These are phyloP conservation scores for Malurus splendens DNA, from an alignment of 2,797 vertebrate genomes.

Conservation along the genomic window DNA sequence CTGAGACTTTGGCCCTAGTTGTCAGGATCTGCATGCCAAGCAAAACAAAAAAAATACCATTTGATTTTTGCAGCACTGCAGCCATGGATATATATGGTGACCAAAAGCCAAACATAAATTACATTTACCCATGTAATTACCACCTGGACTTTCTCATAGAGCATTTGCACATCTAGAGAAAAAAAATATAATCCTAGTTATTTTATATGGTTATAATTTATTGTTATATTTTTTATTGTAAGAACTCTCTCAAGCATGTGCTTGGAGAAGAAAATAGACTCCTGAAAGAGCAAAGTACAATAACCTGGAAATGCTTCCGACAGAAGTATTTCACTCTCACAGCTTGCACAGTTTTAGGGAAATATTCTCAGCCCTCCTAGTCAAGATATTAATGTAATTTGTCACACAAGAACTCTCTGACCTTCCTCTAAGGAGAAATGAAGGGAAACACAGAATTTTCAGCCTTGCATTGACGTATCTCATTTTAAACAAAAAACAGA, in stretches of 20 bases:
- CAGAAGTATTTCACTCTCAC: not conserved
- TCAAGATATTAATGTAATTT: not conserved
- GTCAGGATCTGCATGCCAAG: not conserved
- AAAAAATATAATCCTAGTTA: not conserved
- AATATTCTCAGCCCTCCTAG: not conserved
- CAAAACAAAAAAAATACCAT: not conserved
- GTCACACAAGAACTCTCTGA: not conserved
- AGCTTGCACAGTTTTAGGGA: not conserved
- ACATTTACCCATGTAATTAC: not conserved
- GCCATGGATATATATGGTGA: not conserved
- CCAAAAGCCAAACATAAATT: not conserved
- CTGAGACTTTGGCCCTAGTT: not conserved
- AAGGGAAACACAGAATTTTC: not conserved
- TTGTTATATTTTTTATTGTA: not conserved
- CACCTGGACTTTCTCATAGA: not conserved
- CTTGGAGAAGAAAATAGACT: not conserved
- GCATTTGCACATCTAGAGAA: not conserved
- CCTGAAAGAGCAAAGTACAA: not conserved
- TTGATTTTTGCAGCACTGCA: not conserved
- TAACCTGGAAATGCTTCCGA: not conserved
- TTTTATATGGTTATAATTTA: not conserved
- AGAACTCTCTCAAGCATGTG: not conserved
- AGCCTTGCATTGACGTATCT: not conserved
- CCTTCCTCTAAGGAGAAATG: not conserved
- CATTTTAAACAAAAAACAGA: constrained; percentile 46